Evolutionary conservation across 2,113 vertebrate species (phyloP), one percentile per base, ranked within the genome.

Genomic region (Morphnarchus princeps): DNA sequence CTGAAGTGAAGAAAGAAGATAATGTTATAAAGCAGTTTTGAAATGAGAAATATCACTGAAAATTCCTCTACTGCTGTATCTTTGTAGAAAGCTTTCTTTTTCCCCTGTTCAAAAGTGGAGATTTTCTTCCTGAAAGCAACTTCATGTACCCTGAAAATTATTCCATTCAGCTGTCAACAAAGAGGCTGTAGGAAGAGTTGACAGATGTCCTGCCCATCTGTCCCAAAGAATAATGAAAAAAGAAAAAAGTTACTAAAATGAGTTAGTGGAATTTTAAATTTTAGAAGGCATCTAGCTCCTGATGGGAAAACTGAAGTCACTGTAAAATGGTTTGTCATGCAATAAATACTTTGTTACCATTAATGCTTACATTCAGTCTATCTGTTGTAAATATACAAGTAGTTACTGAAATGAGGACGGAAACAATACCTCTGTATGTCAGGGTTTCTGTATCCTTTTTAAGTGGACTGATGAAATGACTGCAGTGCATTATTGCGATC

Each of bases 171-270:
- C 72, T 89, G 67, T 81, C 78, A 90, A 82, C 49, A 95, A 77
- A 95, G 55, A 84, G 61, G 34, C 89, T 84, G 26, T 31, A 78
- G 38, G 29, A 95, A 66, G 29, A 92, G 29, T 3, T 94, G 72
- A 84, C 95, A 96, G 90, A 87, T 96, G 90, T 95, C 72, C 65
- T 87, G 65, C 70, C 82, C 94, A 91, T 87, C 95, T 95, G 88
- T 95, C 78, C 54, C 73, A 79, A 78, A 81, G 50, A 87, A 70
- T 65, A 11, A 34, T 22, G 19, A 34, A 36, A 49, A 47, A 42
- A 50, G 38, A 32, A 32, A 31, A 34, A 20, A 8, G 16, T 6
- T 22, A 50, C 18, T 45, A 24, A 40, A 54, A 67, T 34, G 2
- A 57, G 49, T 88, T 63, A 67, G 24, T 47, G 49, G 6, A 31